These are phyloP conservation scores for Sialia sialis DNA, from an alignment of 2,113 vertebrate genomes.

Conservation along the genomic window DNA sequence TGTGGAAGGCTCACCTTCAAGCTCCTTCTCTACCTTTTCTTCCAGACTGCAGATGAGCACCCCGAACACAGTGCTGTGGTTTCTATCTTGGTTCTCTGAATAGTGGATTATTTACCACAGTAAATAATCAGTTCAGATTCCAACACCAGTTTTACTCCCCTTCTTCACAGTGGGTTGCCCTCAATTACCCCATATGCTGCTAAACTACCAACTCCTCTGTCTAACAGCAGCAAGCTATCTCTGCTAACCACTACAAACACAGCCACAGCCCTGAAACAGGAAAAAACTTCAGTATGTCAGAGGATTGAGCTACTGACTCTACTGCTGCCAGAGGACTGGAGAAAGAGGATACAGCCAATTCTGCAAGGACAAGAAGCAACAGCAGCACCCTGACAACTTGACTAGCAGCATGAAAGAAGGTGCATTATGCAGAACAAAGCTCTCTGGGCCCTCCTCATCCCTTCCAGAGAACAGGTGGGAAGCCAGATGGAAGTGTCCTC, in stretches of 20 bases:
- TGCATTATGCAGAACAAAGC: not conserved
- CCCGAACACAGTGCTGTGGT: not conserved
- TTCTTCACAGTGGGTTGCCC: not conserved
- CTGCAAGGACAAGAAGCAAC: not conserved
- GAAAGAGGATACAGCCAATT: not conserved
- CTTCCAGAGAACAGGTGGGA: not conserved
- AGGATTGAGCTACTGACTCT: not conserved
- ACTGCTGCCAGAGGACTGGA: not conserved
- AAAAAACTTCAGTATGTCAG: rapidly evolving
- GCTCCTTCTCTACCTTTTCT: not conserved
- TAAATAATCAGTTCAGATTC: no score
- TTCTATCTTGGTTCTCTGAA: not conserved
- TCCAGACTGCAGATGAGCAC: not conserved
- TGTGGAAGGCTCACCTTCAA: not conserved
- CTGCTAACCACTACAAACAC: not conserved
- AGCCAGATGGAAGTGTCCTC: not conserved
- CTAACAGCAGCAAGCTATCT: not conserved
- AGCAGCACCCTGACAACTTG: not conserved
- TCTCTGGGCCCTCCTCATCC: not conserved
- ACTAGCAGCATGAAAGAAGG: not conserved
- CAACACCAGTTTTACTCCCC: not conserved
- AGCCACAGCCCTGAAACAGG: not conserved
- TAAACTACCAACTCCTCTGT: not conserved
- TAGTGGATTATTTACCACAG: not conserved
- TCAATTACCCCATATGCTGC: not conserved